Base-by-base conservation (phyloP, 2,113 vertebrate genomes). In the Oreochromis aureus region DNA sequence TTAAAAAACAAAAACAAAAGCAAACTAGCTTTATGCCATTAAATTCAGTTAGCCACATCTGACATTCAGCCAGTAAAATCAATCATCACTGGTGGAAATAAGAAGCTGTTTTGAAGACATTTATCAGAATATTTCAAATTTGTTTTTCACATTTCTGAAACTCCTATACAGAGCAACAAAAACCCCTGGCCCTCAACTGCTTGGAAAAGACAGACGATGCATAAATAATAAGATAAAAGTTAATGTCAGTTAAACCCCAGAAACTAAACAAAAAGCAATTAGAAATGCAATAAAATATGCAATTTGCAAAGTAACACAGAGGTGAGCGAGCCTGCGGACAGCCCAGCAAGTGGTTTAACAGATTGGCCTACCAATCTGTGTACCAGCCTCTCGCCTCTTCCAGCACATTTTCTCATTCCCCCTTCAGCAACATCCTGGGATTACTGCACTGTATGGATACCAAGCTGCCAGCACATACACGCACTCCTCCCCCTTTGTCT, bases 361-460 rank as follows among this genome's bases (percentile, higher is more conserved):
- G 83, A 92, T 58, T 53, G 41, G 78, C 59, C 81, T 7, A 22
- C 61, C 61, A 66, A 66, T 92, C 86, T 90, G 91, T 93, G 71
- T 87, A 55, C 55, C 84, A 61, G 39, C 81, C 54, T 81, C 24
- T 36, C 80, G 80, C 34, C 84, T 73, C 84, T 84, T 86, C 71
- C 83, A 36, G 73, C 82, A 58, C 8, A 41, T n/a, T 88, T 83
- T 81, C 83, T 59, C 63, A 41, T 54, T 39, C 84, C 30, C 85
- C 82, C 87, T 79, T 15, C 79, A 84, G 84, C 55, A 16, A 85
- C 88, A 83, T 91, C 82, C 73, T 58, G 81, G 84, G 83, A 46
- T 56, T 36, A 86, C 63, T 27, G 18, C 69, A 71, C 69, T 24
- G 79, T 80, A 53, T 81, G 44, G 80, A 91, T 84, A 87, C 84